These are phyloP conservation scores for Nannobrachium achirus DNA, from an alignment of 2,113 vertebrate species.

Conservation along the genomic window DNA sequence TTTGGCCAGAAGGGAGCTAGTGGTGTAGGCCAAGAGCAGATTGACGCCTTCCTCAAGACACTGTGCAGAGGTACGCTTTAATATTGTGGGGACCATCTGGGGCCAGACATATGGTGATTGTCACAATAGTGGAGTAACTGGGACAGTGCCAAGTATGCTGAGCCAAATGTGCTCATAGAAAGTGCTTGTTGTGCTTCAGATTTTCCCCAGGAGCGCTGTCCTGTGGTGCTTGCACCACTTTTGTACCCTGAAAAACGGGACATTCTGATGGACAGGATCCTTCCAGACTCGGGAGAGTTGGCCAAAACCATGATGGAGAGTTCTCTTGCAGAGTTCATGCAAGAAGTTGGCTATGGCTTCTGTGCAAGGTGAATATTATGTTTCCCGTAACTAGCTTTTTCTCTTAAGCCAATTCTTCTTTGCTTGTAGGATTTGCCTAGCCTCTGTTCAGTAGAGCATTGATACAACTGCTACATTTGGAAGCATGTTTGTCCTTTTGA, in stretches of 20 bases:
- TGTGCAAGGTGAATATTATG: conserved; percentile 87
- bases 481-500: too few relatives aligned
- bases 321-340: conserved; percentile 98
- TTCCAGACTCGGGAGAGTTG: conserved; percentile 99
- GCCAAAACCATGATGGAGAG: conserved; percentile 99
- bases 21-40: conserved; percentile 98
- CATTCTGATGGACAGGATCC: conserved; percentile 99
- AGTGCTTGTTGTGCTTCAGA: conserved; percentile 74
- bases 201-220: conserved; percentile 99
- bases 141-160: neutral
- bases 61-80: conserved; percentile 93
- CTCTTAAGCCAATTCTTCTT: too few relatives aligned
- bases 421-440: too few relatives aligned
- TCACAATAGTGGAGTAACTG: neutral
- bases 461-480: too few relatives aligned
- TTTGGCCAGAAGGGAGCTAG: conserved; percentile 99
- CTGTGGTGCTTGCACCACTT: conserved; percentile 99
- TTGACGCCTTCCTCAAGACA: conserved; percentile 98
- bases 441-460: too few relatives aligned
- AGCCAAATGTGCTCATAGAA: neutral
- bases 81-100: neutral
- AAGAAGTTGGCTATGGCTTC: conserved; percentile 99
- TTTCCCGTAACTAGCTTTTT: neutral
- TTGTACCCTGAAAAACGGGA: conserved; percentile 99
- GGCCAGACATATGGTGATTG: neutral